Base-by-base conservation (phyloP, 2,888 invertebrate genomes). In the Parasteatoda lunata region DNA sequence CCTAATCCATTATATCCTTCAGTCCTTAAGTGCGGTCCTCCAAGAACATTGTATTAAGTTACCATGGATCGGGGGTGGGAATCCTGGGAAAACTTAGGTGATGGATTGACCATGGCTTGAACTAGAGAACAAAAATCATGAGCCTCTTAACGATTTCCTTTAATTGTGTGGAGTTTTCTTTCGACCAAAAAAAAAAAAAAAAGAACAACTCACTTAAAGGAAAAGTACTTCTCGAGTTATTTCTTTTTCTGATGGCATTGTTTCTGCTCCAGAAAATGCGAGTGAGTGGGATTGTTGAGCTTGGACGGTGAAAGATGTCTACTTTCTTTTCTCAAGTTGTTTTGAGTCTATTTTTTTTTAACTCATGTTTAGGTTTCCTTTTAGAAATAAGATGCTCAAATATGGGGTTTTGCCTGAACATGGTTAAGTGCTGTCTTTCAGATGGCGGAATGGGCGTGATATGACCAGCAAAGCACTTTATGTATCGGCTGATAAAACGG, bases 111-210 rank as follows among this genome's bases (percentile, higher is more conserved):
- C 64, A 48, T 54, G 77, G 13, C 15, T 13, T 48, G 71, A n/a
- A 64, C 68, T 54, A 51, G 66, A 65, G 70, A 47, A n/a, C 75
- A 64, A 64, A 79, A 84, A 84, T 84, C 84, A 84, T 84, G 75
- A 73, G 75, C 84, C 78, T 77, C 78, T 72, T 78, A 84, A 84
- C 78, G 84, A 79, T 84, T 84, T 84, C 78, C 84, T 73, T 84
- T 79, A 79, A 79, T 84, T 78, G 78, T 72, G 69, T 49, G 72
- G 72, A 71, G 77, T 71, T 77, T 71, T 64, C 59, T n/a, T 59
- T 68, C 52, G 8, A 54, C n/a, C 47, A 70, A 76, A 66, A 82
- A 82, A 64, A 82, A 82, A 64, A 82, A 70, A 76, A 11, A n/a
- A 45, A 71, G 82, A 82, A 77, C 82, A 80, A 76, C 82, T 82